Percentiles rank a stretch among this genome's conserved stretches.
phyloP scores from a whole-genome alignment of 2,113 vertebrate genomes.

The Hypomesus transpacificus region DNA sequence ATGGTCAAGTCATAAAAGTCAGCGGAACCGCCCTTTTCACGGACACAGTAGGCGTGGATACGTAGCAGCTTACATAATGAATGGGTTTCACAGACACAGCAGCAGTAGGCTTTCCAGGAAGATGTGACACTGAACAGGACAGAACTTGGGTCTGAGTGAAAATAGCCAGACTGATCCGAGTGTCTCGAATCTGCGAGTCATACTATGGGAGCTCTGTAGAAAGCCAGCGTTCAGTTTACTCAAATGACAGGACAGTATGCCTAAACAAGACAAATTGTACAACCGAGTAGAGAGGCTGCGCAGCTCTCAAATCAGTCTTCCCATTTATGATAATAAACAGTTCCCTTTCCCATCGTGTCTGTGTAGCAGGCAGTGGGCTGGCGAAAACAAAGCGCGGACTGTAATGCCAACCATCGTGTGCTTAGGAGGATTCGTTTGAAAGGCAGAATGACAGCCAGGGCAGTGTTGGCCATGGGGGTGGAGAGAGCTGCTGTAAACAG shows the following conservation, averaged over 20 bases:
- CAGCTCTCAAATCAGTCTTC: background rate
- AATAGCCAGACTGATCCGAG: background rate
- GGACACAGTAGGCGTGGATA: background rate
- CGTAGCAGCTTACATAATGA: conserved; percentile 6
- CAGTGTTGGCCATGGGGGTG: background rate
- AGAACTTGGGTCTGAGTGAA: background rate
- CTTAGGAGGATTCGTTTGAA: no score
- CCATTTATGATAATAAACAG: background rate
- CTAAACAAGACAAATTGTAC: background rate
- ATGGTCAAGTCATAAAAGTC: background rate
- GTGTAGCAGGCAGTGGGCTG: no score
- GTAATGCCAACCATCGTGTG: no score
- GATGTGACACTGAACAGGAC: background rate
- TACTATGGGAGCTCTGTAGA: background rate
- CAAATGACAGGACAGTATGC: background rate
- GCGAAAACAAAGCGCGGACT: no score
- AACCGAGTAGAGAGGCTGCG: background rate
- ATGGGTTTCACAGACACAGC: background rate
- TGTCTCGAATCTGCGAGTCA: background rate
- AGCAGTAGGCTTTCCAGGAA: background rate
- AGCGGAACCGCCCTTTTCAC: background rate
- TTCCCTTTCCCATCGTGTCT: no score
- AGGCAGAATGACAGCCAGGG: no score
- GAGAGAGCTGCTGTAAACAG: conserved; percentile 22
- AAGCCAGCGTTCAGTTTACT: background rate